Base-by-base conservation (phyloP, 2,888 invertebrate genomes). In the Mesorhabditis sp. region DNA sequence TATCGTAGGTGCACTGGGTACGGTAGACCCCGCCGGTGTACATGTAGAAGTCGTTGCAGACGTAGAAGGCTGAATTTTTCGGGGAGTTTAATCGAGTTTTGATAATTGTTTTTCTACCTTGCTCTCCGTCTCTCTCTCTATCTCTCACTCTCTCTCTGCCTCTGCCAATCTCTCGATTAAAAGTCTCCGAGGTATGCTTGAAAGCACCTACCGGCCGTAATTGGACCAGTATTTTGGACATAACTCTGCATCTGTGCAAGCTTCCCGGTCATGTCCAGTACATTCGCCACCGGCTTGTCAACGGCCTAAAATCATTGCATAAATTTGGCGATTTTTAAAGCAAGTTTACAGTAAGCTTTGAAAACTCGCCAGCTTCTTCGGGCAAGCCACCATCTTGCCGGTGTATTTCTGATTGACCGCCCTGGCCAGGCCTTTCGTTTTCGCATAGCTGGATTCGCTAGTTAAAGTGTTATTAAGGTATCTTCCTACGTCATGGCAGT, bases 61-160 rank as follows among this genome's bases (percentile, higher is more conserved):
- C 58, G n/a, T 50, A 50, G n/a, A 50, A 50, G n/a, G 10, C 58
- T 50, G n/a, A 50, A 50, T 50, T 50, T 50, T 50, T 50, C 58
- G 10, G 58, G 10, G n/a, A 50, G 7, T 13, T 50, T 13, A 50
- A 50, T n/a, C 58, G 58, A 10, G 7, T 50, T 50, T 50, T 2
- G 1, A n/a, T 50, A 50, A 10, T 50, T 50, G 2, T 28, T 50
- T 50, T 2, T 50, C 10, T 2, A 50, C 58, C n/a, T 50, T 50
- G 7, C n/a, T 50, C 10, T 50, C n/a, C 58, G 1, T n/a, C n/a
- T n/a, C n/a, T 50, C 1, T 50, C n/a, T n/a, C 7, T 10, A 2
- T 50, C n/a, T 50, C n/a, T 50, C n/a, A 1, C 7, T 13, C 10
- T 50, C n/a, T 50, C n/a, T 50, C 58, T 50, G 1, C 2, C 7